Evolutionary conservation across 1,140 invertebrate species (phyloP), one percentile per base, ranked within the genome.

Genomic region (Lanistes nyassanus): DNA sequence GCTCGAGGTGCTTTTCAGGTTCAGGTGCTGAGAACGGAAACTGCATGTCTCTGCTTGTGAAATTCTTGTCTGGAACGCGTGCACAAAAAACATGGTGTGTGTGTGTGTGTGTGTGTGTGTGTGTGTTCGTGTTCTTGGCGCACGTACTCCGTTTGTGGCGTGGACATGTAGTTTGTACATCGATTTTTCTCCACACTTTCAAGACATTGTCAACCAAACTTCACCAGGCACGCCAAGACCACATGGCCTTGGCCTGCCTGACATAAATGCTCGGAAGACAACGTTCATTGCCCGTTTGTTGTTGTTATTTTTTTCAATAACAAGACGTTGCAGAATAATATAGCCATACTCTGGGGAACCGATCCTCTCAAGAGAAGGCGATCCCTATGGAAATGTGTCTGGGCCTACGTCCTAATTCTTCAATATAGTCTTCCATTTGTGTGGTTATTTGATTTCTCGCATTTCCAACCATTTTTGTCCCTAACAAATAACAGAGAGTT

Each of bases 51-150:
- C 1, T 7, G 7, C n/a, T 31, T 34, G 9, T 19, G 62, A 9
- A 16, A 31, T 36, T 16, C n/a, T 65, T 36, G 4, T 65, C 23
- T 37, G 31, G 11, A 37, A 65, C 13, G 0, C 9, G 11, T 23
- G 34, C 31, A 31, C 7, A 31, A 37, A 29, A 36, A 65, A 9
- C 36, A 23, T 7, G 5, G 62, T 64, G 23, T 64, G 1, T 64
- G 23, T 60, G 56, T 60, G 56, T 60, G 56, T 60, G 56, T 60
- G 56, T 60, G 56, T 60, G 56, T 29, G 56, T 60, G 56, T 23
- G 56, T 60, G 31, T 36, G 62, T 65, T 29, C 31, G 62, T 36
- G 29, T 65, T 29, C 31, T 16, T 31, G 56, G 62, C 9, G 29
- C 9, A 37, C n/a, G n/a, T 65, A 37, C 13, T 42, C 37, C 36